These are phyloP conservation scores for Alsophila aescularia DNA, from an alignment of 2,888 invertebrate genomes.

Conservation along the genomic window DNA sequence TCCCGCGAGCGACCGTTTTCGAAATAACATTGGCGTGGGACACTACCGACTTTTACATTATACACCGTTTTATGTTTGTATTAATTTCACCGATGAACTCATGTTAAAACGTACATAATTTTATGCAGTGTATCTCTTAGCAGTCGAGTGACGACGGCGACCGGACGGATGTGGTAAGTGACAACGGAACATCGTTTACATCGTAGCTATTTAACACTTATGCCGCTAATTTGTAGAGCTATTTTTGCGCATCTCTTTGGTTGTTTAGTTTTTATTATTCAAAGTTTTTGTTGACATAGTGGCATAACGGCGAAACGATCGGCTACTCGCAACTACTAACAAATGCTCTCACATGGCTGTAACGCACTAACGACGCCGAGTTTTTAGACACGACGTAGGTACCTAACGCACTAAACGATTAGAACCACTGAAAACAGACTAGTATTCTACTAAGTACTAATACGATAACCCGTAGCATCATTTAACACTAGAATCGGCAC, in stretches of 20 bases:
- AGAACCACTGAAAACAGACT: neutral
- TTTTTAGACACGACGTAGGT: neutral
- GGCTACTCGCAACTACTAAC: constrained; percentile 54
- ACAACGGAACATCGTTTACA: constrained; percentile 22
- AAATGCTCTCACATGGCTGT: constrained; percentile 56
- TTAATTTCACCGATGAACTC: constrained; percentile 38
- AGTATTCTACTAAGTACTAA: neutral
- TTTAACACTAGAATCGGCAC: neutral
- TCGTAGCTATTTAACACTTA: constrained; percentile 31
- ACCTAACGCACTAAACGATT: constrained; percentile 7
- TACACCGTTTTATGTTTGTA: constrained; percentile 36
- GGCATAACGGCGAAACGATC: constrained; percentile 70
- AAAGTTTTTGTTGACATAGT: constrained; percentile 67
- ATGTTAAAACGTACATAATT: constrained; percentile 40
- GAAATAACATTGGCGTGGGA: constrained; percentile 38
- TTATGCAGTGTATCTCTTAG: constrained; percentile 42
- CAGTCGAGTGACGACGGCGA: constrained; percentile 36
- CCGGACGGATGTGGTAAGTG: constrained; percentile 31
- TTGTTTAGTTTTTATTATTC: constrained; percentile 49
- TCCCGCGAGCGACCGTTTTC: constrained; percentile 34
- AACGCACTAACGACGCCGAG: constrained; percentile 44
- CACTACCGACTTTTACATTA: constrained; percentile 33
- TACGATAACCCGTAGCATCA: neutral
- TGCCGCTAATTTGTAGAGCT: constrained; percentile 34
- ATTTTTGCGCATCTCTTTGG: constrained; percentile 45